Evolutionary conservation across 1,140 invertebrate species (phyloP).

Genomic region (Phthorimaea operculella): DNA sequence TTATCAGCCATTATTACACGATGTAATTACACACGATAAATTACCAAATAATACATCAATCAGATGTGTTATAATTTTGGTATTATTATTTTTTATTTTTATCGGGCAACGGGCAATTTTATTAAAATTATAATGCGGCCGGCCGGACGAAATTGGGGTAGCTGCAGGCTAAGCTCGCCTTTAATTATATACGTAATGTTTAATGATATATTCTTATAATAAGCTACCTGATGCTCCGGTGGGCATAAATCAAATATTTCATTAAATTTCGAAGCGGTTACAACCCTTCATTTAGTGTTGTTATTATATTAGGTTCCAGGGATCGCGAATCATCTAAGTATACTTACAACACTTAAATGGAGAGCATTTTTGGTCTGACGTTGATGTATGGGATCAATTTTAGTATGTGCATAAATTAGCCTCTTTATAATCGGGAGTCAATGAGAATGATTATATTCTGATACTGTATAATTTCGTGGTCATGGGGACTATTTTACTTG

Average conservation of each 20-base stretch:
- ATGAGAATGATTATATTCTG: no score
- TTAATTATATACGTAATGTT: slow-evolving; percentile 67
- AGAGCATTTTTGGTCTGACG: slow-evolving; percentile 41
- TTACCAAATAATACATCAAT: slow-evolving; percentile 67
- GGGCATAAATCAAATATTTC: slow-evolving; percentile 67
- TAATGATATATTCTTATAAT: slow-evolving; percentile 66
- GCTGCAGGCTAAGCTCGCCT: slow-evolving; percentile 51
- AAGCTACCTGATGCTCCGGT: slow-evolving; percentile 60
- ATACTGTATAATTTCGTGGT: no score
- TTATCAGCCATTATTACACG: slow-evolving; percentile 61
- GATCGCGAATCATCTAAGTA: slow-evolving; percentile 34
- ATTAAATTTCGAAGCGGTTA: slow-evolving; percentile 55
- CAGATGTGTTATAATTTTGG: slow-evolving; percentile 66
- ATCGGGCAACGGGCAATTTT: slow-evolving; percentile 53
- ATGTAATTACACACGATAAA: slow-evolving; percentile 66
- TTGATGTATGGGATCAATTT: slow-evolving; percentile 56
- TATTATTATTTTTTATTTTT: slow-evolving; percentile 44
- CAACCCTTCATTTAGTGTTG: slow-evolving; percentile 53
- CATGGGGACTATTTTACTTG: no score
- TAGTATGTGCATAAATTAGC: no score
- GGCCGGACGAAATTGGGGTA: slow-evolving; percentile 53
- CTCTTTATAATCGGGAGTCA: no score
- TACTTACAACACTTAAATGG: slow-evolving; percentile 28
- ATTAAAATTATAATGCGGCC: slow-evolving; percentile 60
- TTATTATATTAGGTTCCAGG: slow-evolving; percentile 54